Percentiles rank a stretch among this genome's conserved stretches.
Evolutionary conservation across 2,113 vertebrate species (phyloP).

Genomic region (Epinephelus cyanopodus): DNA sequence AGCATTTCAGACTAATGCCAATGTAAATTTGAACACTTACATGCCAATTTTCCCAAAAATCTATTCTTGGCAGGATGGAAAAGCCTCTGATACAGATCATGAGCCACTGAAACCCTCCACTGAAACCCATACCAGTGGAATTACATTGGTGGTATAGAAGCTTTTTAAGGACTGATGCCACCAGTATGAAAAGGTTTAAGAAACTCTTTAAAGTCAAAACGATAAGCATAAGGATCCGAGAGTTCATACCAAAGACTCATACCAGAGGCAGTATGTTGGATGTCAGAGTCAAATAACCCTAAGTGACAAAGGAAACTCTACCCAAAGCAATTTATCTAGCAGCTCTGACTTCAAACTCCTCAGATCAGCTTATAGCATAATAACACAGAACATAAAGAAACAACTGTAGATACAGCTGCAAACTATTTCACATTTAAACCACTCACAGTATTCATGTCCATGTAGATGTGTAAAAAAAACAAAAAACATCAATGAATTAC

Average conservation of each 20-base stretch:
- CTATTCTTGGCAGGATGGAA: background rate
- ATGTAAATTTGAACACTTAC: background rate
- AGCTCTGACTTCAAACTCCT: background rate
- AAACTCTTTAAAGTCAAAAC: background rate
- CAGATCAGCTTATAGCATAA: background rate
- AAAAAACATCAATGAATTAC: background rate
- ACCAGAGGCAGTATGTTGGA: background rate
- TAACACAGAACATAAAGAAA: background rate
- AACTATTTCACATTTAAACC: background rate
- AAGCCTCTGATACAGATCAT: background rate
- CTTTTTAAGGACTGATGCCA: background rate
- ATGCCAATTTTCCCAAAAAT: background rate
- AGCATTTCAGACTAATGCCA: background rate
- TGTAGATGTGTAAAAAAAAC: background rate
- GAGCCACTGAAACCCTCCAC: background rate
- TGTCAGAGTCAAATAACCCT: background rate
- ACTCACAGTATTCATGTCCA: background rate
- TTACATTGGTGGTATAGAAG: background rate
- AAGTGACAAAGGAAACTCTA: background rate
- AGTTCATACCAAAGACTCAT: background rate
- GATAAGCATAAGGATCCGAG: background rate
- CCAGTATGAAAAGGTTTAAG: background rate
- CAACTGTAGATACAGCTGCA: background rate
- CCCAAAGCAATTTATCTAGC: background rate
- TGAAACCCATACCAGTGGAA: constrained; percentile 3